Conservation (phyloP, 2,888 invertebrate genomes). For the Xestia sexstrigata region DNA sequence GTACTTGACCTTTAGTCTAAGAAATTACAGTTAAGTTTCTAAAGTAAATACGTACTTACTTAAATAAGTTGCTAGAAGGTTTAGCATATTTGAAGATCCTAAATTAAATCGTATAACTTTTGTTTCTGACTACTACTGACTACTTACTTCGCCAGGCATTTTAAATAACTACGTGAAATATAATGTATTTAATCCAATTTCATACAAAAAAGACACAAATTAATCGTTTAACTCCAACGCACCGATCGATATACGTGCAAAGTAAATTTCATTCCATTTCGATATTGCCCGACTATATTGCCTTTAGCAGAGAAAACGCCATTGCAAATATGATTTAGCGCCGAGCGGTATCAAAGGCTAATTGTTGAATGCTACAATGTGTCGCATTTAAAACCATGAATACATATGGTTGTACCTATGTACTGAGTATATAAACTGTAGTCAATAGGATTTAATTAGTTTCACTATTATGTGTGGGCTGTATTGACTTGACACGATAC, state of each 20-base stretch:
- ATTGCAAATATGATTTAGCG: constrained; percentile 84
- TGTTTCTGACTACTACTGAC: constrained; percentile 7
- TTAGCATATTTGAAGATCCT: constrained; percentile 8
- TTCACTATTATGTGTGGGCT: constrained; percentile 26
- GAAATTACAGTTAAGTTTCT: constrained; percentile 24
- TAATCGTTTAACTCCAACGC: constrained; percentile 32
- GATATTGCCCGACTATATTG: constrained; percentile 82
- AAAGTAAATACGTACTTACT: constrained; percentile 12
- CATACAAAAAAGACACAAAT: constrained; percentile 19
- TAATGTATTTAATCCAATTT: neutral
- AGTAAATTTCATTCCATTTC: constrained; percentile 81
- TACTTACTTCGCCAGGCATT: neutral
- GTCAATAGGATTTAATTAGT: constrained; percentile 41
- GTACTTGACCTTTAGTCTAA: constrained; percentile 31
- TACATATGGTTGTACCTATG: neutral
- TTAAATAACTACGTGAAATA: neutral
- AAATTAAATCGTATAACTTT: constrained; percentile 17
- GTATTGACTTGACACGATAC: constrained; percentile 24
- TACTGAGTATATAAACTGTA: constrained; percentile 1
- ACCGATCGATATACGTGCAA: constrained; percentile 73
- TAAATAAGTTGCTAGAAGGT: constrained; percentile 24
- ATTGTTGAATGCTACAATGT: constrained; percentile 78
- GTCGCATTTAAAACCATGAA: constrained; percentile 51
- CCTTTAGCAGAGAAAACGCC: constrained; percentile 80
- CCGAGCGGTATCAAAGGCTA: constrained; percentile 85